Evolutionary conservation across 2,797 vertebrate species (phyloP).

Genomic region (Perodicticus potto): DNA sequence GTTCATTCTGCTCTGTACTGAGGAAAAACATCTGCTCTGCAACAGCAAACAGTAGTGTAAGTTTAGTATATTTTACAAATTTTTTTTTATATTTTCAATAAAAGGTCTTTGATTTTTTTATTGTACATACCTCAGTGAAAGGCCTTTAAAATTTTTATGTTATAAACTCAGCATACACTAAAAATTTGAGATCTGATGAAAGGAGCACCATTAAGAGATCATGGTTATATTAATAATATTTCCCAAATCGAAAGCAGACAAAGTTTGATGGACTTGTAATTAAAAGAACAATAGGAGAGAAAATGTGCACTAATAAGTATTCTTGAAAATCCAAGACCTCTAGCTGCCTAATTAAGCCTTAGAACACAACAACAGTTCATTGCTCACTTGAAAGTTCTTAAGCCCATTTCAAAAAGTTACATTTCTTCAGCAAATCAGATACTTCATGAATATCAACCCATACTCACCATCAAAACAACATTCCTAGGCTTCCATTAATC

Average conservation of each 20-base stretch:
- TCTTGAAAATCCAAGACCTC: background rate
- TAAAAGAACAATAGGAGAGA: background rate
- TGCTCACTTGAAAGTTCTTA: background rate
- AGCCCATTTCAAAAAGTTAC: background rate
- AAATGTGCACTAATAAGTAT: background rate
- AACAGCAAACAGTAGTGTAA: background rate
- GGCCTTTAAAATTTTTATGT: background rate
- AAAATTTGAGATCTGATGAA: background rate
- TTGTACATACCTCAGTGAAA: background rate
- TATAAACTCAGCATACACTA: background rate
- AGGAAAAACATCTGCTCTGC: background rate
- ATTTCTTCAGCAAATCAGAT: background rate
- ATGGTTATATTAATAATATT: background rate
- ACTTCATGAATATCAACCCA: background rate
- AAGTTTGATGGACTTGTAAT: background rate
- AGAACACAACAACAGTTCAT: background rate
- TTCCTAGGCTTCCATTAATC: background rate
- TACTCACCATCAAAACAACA: background rate
- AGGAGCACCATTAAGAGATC: background rate
- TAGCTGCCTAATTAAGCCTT: background rate
- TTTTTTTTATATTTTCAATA: background rate
- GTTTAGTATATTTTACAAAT: background rate
- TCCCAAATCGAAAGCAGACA: background rate
- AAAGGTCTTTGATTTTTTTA: background rate
- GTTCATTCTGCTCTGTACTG: background rate